Evolutionary conservation across 2,888 invertebrate species (phyloP), one percentile per base, ranked within the genome.

Genomic region (Hydrotaea cyrtoneurina): DNA sequence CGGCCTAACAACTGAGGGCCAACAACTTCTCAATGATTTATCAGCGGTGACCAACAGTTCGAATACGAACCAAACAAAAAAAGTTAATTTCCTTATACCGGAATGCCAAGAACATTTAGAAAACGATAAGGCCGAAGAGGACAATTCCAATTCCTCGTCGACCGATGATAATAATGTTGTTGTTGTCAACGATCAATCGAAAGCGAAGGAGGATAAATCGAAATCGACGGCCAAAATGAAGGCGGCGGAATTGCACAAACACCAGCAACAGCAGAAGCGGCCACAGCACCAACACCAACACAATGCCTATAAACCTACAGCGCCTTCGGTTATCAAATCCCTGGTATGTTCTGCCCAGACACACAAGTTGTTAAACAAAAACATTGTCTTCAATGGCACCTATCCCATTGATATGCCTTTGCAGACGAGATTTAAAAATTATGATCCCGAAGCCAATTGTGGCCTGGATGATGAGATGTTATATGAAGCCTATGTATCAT

Each of bases 321-420:
- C 62, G 23, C 17, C 19, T 43, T 17, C 31, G 3, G 1, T 31
- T 53, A 66, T 13, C 39, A 80, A 76, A 80, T 46, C 57, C 10
- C n/a, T 59, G 57, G n/a, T 57, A 39, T n/a, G 36, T 19, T 43
- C 50, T n/a, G 84, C 83, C 21, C 85, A 87, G 0, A 87, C 87
- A 3, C n/a, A 39, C 13, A 69, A 69, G n/a, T 78, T 79, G 36
- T 50, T 80, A n/a, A 83, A 87, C 62, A 91, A 91, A 82, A 89
- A 89, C 72, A 93, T 97, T 66, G 94, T 97, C 84, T 97, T 96
- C 91, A 96, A 96, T 88, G 97, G 97, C 75, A 97, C 97, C 2
- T 97, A 94, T 93, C 97, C 97, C 4, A 97, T 97, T 87, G 97
- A 97, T 91, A 94, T 94, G 89, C 97, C 97, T 36, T 84, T 92